Evolutionary conservation across 2,797 vertebrate genomes (phyloP), one percentile per base, ranked within the genome.

Genomic region (Muscicapa comitata): DNA sequence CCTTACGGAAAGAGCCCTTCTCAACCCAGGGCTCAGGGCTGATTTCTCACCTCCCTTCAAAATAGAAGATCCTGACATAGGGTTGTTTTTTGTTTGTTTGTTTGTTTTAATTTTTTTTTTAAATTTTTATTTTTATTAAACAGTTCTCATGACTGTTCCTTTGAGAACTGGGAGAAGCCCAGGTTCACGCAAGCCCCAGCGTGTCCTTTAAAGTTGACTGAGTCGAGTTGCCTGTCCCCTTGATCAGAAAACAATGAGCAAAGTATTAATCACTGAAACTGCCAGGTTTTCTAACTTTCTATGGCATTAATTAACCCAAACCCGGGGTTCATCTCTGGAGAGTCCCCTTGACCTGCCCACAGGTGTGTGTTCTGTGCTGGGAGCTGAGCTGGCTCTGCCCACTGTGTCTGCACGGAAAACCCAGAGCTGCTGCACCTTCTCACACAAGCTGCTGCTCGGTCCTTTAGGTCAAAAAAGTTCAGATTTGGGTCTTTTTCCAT

Each of bases 331-430:
- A 18, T 7, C 50, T 43, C 42, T 21, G 15, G 9, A 2, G 57
- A 42, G 13, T 11, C 1, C 19, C 28, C 21, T 12, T 13, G 29
- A 2, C 38, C 11, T 74, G 70, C 65, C 26, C 50, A 15, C 21
- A 12, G 6, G 63, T 24, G 48, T 10, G 8, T 38, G 23, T 5
- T 48, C 59, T 21, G n/a, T 45, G 63, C 48, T 51, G 3, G 5
- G 55, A 35, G 72, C 70, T 21, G 45, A 29, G 45, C 13, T 88
- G 66, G 74, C 24, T 88, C 40, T 76, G 66, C 78, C 15, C 3
- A 0, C 47, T 47, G 17, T 1, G 0, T 13, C 61, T 3, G 2
- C 5, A 5, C 0, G 0, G 21, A 40, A 28, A 38, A 2, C 35
- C 31, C 23, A 4, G 57, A 33, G 10, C 12, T 21, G 53, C 61